Evolutionary conservation across 2,113 vertebrate species (phyloP), one percentile per base, ranked within the genome.

Genomic region (Promerops cafer): DNA sequence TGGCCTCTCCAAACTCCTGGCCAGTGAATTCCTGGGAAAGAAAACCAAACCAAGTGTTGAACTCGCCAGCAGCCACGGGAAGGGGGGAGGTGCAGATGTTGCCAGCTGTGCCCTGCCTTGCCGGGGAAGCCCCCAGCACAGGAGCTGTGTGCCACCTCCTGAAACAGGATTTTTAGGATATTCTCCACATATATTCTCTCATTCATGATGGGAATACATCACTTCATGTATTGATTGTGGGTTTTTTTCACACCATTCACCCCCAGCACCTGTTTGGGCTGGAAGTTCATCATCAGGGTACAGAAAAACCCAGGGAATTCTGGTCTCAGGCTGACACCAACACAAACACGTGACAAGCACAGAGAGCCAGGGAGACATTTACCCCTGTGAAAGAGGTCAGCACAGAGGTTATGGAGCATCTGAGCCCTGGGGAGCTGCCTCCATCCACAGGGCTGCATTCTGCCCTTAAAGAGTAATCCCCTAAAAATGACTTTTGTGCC

Each of bases 391-490:
- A 49, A 42, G 64, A 70, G 92, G 94, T 94, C 94, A 93, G 89
- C 78, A 10, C 91, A 28, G 78, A 87, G 91, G 81, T 85, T 53
- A 39, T 1, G 45, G 0, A 85, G 66, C 89, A 33, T 28, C 66
- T 3, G 10, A 89, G 74, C 82, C 89, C 81, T 16, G 37, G 78
- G 6, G 78, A 78, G 84, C 78, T 80, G 92, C 63, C 53, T 95
- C 93, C 52, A 6, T 15, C 50, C 80, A 23, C 63, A 15, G 85
- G 42, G 64, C 71, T 83, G 59, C 3, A 0, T 37, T 49, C 49
- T 91, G 68, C 92, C 88, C 96, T 96, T 90, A 88, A 80, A 74
- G n/a, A 93, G n/a, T 93, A 91, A 96, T 72, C 89, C 92, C 89
- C 87, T 42, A 27, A 79, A 90, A 87, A 94, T 17, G 42, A 93